Evolutionary conservation across 2,113 vertebrate species (phyloP), one percentile per base, ranked within the genome.

Genomic region (Nibea albiflora): DNA sequence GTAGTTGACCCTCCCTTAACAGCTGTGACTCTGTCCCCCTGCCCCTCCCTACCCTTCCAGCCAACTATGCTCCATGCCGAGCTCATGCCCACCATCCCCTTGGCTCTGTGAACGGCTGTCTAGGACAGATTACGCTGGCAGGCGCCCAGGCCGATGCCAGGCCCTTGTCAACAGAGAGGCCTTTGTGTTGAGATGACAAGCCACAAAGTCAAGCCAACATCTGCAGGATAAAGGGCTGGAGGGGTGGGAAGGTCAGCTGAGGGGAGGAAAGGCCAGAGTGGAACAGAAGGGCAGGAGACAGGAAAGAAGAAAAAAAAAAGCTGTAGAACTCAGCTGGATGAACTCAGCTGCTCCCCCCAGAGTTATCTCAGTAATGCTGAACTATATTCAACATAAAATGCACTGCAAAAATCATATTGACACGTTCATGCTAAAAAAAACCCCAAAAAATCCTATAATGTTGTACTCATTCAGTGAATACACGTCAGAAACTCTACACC

Each of bases 101-200:
- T 28, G 54, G 65, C 58, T 66, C 78, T 76, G 68, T 60, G 47
- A 69, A 74, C 57, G 81, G 78, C 83, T 89, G 90, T 90, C 89
- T 92, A 88, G 85, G 88, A 91, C 84, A 91, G 90, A 94, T 91
- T 91, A 90, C 14, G 57, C 78, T 92, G 93, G 93, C 89, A 57
- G 74, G 53, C 54, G 17, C 85, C 91, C 93, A 93, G 73, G 73
- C 73, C 49, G 64, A 85, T 91, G 89, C 93, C 90, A 91, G 93
- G 89, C 80, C 69, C 87, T 84, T 46, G 63, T 91, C 86, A 83
- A 94, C 90, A 93, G 83, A 92, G 90, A 56, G 11, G 83, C 86
- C 87, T 90, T 92, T 94, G 92, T 93, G 88, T 84, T 83, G 74
- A 89, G 90, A 89, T 80, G 85, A 91, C 87, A 91, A 88, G 88